phyloP scores from a whole-genome alignment of 1,140 invertebrate genomes.

The Drosophila willistoni region DNA sequence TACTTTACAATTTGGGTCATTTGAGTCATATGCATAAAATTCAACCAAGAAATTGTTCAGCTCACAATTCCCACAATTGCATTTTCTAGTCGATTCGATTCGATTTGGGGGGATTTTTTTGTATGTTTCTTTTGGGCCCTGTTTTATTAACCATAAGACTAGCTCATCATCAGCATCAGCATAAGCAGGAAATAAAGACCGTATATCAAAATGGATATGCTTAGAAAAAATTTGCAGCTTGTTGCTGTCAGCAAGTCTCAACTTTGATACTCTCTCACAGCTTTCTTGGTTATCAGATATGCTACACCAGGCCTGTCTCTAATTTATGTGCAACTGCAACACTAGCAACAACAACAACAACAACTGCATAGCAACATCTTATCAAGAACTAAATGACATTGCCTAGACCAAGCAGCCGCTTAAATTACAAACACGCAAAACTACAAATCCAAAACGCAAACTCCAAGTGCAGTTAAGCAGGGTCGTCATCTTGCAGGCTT shows the following conservation, averaged over 20 bases:
- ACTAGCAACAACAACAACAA: slow-evolving; percentile 20
- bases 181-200: slow-evolving; percentile 74
- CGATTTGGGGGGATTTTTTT: too few relatives aligned
- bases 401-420: slow-evolving; percentile 53
- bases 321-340: slow-evolving; percentile 65
- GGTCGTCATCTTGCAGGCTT: slow-evolving; percentile 25
- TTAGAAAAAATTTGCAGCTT: slow-evolving; percentile 65
- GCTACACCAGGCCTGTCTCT: slow-evolving; percentile 60
- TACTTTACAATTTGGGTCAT: slow-evolving; percentile 77
- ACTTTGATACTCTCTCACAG: slow-evolving; percentile 36
- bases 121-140: not conserved
- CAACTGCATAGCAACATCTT: slow-evolving; percentile 59
- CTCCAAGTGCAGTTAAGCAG: slow-evolving; percentile 55
- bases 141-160: slow-evolving; percentile 42
- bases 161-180: slow-evolving; percentile 64
- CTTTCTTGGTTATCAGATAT: slow-evolving; percentile 71
- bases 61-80: slow-evolving; percentile 55
- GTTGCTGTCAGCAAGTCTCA: slow-evolving; percentile 53
- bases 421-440: slow-evolving; percentile 75
- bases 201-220: slow-evolving; percentile 66
- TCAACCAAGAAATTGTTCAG: slow-evolving; percentile 28
- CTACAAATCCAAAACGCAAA: slow-evolving; percentile 17
- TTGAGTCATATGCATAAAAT: slow-evolving; percentile 77
- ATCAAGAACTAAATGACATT: slow-evolving; percentile 77
- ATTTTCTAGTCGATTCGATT: not conserved